A percentile compares a stretch with the other conserved stretches of the same genome.
These are phyloP conservation scores for Bucorvus abyssinicus DNA, from an alignment of 2,797 vertebrate species.

Conservation along the genomic window DNA sequence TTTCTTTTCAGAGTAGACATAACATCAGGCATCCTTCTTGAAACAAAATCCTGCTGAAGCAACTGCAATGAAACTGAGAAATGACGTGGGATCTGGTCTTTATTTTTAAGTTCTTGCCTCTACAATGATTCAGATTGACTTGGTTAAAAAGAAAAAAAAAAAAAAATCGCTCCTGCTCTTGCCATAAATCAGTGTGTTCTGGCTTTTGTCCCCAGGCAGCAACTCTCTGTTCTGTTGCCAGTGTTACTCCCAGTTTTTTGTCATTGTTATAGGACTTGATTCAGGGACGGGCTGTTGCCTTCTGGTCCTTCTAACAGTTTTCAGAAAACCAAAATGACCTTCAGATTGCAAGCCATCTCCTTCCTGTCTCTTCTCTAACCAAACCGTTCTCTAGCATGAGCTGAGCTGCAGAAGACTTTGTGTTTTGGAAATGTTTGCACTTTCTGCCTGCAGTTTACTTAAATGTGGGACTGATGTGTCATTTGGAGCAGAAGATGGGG, in stretches of 20 bases:
- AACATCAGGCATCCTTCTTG: background rate
- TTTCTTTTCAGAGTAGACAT: background rate
- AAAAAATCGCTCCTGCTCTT: background rate
- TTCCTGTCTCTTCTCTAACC: background rate
- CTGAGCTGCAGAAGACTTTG: background rate
- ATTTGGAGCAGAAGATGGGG: background rate
- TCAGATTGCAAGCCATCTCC: background rate
- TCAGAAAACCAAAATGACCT: background rate
- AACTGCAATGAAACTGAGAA: background rate
- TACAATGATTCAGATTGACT: background rate
- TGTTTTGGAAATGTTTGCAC: background rate
- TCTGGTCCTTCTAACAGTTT: background rate
- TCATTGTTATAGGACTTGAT: background rate
- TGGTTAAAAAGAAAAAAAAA: background rate
- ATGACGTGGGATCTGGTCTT: background rate
- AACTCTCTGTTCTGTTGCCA: background rate
- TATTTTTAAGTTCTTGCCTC: background rate
- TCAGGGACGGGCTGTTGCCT: background rate
- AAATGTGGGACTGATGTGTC: background rate
- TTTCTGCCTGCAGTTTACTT: background rate
- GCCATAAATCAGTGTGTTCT: slow-evolving; percentile 21
- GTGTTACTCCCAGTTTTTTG: background rate
- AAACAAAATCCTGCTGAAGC: background rate
- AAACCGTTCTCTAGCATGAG: rapidly evolving
- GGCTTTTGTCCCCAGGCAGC: background rate